A percentile compares a stretch with the other conserved stretches of the same genome.
These are phyloP conservation scores for Drosophila navojoa DNA, from an alignment of 1,140 invertebrate species.

Conservation along the genomic window DNA sequence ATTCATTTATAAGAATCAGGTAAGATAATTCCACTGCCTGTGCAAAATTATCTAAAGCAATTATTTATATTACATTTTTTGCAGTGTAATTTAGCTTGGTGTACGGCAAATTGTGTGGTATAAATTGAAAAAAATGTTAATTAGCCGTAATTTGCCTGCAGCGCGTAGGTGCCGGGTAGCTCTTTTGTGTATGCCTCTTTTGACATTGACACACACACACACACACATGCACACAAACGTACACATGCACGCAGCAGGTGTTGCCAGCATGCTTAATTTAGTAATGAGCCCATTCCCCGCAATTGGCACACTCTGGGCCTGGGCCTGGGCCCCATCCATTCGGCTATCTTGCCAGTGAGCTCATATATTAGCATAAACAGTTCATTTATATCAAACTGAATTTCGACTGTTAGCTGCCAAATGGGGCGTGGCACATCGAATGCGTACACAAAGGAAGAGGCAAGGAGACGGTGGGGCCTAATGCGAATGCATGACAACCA, in stretches of 20 bases:
- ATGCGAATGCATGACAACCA: constrained; percentile 1
- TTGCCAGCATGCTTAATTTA: constrained; percentile 69
- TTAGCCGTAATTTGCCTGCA: constrained; percentile 71
- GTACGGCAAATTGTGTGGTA: constrained; percentile 44
- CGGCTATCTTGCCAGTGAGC: constrained; percentile 51
- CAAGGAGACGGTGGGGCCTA: background rate
- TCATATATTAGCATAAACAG: constrained; percentile 81
- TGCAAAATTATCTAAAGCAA: background rate
- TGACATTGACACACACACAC: constrained; percentile 66
- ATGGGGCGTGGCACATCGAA: constrained; percentile 24
- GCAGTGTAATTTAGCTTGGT: constrained; percentile 25
- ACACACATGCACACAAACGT: constrained; percentile 15
- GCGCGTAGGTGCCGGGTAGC: constrained; percentile 16
- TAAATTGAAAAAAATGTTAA: constrained; percentile 82
- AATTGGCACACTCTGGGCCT: constrained; percentile 5
- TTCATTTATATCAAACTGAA: constrained; percentile 75
- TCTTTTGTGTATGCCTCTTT: constrained; percentile 33
- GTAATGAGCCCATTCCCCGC: constrained; percentile 52
- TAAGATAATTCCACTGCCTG: background rate
- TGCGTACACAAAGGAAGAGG: background rate
- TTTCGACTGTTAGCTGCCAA: constrained; percentile 31
- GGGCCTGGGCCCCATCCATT: background rate
- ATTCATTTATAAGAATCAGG: background rate
- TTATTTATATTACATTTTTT: constrained; percentile 3
- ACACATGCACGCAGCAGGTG: constrained; percentile 58